phyloP scores from a whole-genome alignment of 2,888 invertebrate genomes.

The Dendrolimus pini region DNA sequence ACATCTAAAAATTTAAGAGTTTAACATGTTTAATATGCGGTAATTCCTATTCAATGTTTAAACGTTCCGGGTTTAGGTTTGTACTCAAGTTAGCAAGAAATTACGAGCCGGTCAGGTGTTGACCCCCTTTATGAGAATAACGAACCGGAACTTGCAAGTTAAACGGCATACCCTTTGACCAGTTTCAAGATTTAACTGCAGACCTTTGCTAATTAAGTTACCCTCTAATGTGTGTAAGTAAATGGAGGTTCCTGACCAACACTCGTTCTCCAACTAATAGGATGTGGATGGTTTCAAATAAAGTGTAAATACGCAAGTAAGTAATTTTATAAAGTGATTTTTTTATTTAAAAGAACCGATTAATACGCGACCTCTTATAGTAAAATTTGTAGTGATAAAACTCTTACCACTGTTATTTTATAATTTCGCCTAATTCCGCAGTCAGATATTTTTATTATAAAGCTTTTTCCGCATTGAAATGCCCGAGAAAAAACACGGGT shows the following conservation, averaged over 20 bases:
- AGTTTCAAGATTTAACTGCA: slow-evolving; percentile 39
- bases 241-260: slow-evolving; percentile 9
- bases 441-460: too few relatives aligned
- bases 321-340: too few relatives aligned
- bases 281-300: slow-evolving; percentile 1
- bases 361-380: too few relatives aligned
- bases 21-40: too few relatives aligned
- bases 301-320: background rate
- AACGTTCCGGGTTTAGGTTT: background rate
- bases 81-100: slow-evolving; percentile 3
- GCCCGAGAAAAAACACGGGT: too few relatives aligned
- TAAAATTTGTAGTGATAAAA: too few relatives aligned
- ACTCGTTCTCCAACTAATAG: slow-evolving; percentile 16
- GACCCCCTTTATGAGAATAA: slow-evolving; percentile 19
- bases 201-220: slow-evolving; percentile 39
- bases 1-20: too few relatives aligned
- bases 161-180: slow-evolving; percentile 24
- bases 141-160: slow-evolving; percentile 25
- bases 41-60: background rate
- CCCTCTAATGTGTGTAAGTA: slow-evolving; percentile 28
- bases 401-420: too few relatives aligned
- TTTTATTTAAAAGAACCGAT: too few relatives aligned
- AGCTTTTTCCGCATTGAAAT: too few relatives aligned
- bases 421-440: too few relatives aligned
- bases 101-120: background rate